Base-by-base conservation (phyloP, 1,140 invertebrate species). In the Dolichoris vasculosae region DNA sequence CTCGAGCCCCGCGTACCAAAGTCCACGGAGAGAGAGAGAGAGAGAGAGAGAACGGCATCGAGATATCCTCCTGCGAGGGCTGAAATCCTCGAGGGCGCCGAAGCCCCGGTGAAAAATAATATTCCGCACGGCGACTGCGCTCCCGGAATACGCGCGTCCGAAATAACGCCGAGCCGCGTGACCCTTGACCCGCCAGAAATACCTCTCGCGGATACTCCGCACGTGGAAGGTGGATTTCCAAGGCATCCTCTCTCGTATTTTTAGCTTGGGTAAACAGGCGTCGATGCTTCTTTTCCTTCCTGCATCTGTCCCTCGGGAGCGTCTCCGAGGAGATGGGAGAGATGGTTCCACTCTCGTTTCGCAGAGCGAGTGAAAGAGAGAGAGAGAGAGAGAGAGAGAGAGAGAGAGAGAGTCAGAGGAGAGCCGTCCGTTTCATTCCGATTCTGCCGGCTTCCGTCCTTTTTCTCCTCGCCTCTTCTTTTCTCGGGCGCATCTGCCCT, bases 401-500 rank as follows among this genome's bases (percentile, higher is more conserved):
- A n/a, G n/a, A n/a, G n/a, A n/a, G n/a, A n/a, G n/a, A n/a, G n/a
- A n/a, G n/a, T n/a, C n/a, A n/a, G n/a, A n/a, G n/a, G n/a, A n/a
- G 55, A 26, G 55, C 9, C 55, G 55, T 17, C 2, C 69, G 67
- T 35, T 40, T 38, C 3, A 17, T 51, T 51, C 48, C 48, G 15
- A 51, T 51, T 51, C 55, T 59, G 4, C 23, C 55, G 55, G 23
- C 20, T 59, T 59, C 23, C n/a, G 15, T 78, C 32, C 32, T 78
- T n/a, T 78, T 38, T 78, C 13, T 59, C 35, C n/a, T 38, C 7
- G 8, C 2, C 77, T 63, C 48, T 79, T n/a, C n/a, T n/a, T n/a
- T 23, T 51, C 55, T 35, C 26, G 77, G 55, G 77, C 77, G 77
- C 77, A 64, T 79, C 77, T 79, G 77, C 55, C 23, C 8, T 26